Conservation (phyloP, 2,888 invertebrate genomes). For the Sipha maydis region DNA sequence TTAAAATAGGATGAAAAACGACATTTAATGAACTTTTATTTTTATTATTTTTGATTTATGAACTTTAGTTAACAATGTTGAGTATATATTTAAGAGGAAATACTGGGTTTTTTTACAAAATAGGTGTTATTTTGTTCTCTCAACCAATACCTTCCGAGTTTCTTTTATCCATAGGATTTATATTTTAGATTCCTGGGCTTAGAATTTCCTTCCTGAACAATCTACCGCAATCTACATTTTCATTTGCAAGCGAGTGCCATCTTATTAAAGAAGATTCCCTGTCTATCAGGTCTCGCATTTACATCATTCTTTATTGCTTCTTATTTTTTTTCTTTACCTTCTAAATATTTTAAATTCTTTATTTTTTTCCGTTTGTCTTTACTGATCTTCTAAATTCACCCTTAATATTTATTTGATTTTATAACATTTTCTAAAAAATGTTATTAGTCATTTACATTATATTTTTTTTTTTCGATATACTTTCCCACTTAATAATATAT, state of each 20-base stretch:
- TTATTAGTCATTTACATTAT: background rate
- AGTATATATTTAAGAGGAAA: background rate
- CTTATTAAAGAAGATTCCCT: constrained; percentile 1
- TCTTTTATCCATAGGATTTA: background rate
- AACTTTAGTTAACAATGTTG: too few relatives aligned
- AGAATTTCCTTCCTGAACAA: background rate
- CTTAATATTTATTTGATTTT: background rate
- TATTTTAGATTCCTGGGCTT: background rate
- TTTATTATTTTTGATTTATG: too few relatives aligned
- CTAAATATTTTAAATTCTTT: background rate
- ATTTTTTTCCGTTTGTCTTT: background rate
- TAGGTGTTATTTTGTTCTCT: too few relatives aligned
- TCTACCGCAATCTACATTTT: background rate
- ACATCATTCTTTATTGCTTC: background rate
- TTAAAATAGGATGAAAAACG: too few relatives aligned
- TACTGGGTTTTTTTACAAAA: background rate
- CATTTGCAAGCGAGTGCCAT: background rate
- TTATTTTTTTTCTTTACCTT: background rate
- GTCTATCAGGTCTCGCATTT: background rate
- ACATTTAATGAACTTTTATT: too few relatives aligned
- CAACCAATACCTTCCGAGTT: too few relatives aligned
- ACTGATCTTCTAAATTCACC: background rate
- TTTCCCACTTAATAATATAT: too few relatives aligned
- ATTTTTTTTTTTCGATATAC: too few relatives aligned
- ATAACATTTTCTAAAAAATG: background rate